These are phyloP conservation scores for Umimayanthus kanabou DNA, from an alignment of 92 coral and sea anemone genomes.

Conservation along the genomic window DNA sequence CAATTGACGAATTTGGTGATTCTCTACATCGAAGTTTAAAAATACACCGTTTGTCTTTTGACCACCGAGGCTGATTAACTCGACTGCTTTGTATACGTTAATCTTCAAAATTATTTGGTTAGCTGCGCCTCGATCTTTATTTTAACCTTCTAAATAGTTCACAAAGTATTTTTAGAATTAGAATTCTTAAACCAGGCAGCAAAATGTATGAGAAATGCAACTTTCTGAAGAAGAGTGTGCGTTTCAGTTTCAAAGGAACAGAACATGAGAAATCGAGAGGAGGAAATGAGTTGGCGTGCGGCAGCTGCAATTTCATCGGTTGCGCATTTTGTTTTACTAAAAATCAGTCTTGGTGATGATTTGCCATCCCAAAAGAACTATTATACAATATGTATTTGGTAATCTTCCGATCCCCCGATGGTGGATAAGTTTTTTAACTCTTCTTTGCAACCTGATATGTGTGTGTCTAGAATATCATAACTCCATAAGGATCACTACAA, in stretches of 20 bases:
- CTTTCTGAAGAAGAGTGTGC: background rate
- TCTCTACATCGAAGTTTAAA: background rate
- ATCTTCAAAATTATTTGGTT: background rate
- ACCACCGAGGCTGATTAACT: background rate
- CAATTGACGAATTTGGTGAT: too few relatives aligned
- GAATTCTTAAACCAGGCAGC: background rate
- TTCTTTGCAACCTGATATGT: background rate
- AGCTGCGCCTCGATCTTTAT: background rate
- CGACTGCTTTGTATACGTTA: background rate
- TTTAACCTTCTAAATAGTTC: background rate
- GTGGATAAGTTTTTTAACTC: background rate
- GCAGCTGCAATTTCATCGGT: slow-evolving; percentile 25
- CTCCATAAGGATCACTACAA: too few relatives aligned
- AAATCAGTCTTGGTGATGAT: background rate
- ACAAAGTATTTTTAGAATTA: background rate
- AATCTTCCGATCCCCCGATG: background rate
- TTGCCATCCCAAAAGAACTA: background rate
- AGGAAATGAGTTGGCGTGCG: background rate
- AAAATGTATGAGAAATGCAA: background rate
- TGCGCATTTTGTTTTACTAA: slow-evolving; percentile 10
- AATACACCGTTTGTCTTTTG: background rate
- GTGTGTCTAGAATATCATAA: background rate
- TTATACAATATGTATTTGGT: background rate
- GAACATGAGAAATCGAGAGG: background rate
- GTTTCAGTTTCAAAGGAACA: background rate